phyloP scores from a whole-genome alignment of 2,797 vertebrate genomes.

The Clamator glandarius region DNA sequence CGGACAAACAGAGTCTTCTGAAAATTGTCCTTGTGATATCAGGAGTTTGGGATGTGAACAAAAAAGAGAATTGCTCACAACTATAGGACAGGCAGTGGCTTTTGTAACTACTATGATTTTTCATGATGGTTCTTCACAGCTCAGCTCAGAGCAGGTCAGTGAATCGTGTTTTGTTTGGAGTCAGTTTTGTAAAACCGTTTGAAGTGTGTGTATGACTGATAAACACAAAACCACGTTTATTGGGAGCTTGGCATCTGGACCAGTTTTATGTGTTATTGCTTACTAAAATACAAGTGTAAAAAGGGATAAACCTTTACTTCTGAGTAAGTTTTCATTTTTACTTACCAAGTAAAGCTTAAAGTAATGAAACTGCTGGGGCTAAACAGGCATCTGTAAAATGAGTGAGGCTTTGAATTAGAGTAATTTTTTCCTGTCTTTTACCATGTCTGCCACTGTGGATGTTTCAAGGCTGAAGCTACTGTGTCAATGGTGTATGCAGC shows the following conservation, averaged over 20 bases:
- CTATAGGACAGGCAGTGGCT: constrained; percentile 62
- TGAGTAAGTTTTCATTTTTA: background rate
- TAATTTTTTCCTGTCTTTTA: background rate
- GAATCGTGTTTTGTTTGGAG: background rate
- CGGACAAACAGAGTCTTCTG: background rate
- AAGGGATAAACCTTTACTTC: background rate
- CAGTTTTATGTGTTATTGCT: background rate
- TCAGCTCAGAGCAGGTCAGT: constrained; percentile 84
- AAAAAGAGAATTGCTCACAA: constrained; percentile 74
- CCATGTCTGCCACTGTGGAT: background rate
- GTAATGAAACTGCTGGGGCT: background rate
- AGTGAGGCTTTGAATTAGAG: background rate
- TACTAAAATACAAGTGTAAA: background rate
- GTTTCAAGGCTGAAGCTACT: background rate
- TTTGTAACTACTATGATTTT: constrained; percentile 85
- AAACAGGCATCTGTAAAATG: background rate
- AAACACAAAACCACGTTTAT: background rate
- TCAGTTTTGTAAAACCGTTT: background rate
- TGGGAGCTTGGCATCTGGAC: background rate
- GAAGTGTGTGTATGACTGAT: background rate
- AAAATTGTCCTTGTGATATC: constrained; percentile 74
- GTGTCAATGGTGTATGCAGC: background rate
- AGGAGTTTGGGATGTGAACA: constrained; percentile 75
- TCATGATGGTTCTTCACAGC: constrained; percentile 87
- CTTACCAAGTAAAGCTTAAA: background rate